A percentile compares a stretch with the other conserved stretches of the same genome.
Conservation (phyloP, 2,797 vertebrate species). For the Molossus alvarezi region DNA sequence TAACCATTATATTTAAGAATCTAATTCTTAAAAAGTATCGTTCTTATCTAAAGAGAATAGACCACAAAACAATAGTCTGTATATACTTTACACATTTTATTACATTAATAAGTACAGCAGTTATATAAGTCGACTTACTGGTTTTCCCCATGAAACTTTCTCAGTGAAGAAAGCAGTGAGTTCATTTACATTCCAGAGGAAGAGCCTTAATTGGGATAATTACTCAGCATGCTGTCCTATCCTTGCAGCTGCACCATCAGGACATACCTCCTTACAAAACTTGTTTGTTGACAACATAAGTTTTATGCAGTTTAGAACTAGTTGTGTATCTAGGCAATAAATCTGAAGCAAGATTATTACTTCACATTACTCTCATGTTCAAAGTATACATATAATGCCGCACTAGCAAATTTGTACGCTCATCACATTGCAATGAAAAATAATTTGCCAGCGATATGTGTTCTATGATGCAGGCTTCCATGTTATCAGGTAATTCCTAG, state of each 20-base stretch:
- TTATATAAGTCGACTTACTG: neutral
- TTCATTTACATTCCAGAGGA: neutral
- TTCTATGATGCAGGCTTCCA: neutral
- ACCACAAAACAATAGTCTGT: neutral
- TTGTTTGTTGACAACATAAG: neutral
- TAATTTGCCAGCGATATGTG: neutral
- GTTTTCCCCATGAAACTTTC: neutral
- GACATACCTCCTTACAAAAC: neutral
- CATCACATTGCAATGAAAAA: neutral
- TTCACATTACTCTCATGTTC: neutral
- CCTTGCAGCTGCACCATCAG: neutral
- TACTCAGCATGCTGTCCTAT: neutral
- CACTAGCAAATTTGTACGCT: neutral
- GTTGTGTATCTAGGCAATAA: neutral
- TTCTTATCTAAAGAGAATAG: conserved; percentile 1
- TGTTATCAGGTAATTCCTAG: neutral
- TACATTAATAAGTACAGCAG: neutral
- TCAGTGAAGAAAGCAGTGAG: neutral
- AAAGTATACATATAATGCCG: neutral
- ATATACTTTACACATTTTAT: neutral
- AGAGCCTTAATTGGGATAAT: neutral
- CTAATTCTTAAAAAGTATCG: neutral
- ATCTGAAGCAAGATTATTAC: neutral
- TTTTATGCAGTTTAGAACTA: neutral
- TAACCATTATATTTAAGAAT: neutral